Conservation (phyloP, 1,140 invertebrate genomes). For the Panulirus ornatus region DNA sequence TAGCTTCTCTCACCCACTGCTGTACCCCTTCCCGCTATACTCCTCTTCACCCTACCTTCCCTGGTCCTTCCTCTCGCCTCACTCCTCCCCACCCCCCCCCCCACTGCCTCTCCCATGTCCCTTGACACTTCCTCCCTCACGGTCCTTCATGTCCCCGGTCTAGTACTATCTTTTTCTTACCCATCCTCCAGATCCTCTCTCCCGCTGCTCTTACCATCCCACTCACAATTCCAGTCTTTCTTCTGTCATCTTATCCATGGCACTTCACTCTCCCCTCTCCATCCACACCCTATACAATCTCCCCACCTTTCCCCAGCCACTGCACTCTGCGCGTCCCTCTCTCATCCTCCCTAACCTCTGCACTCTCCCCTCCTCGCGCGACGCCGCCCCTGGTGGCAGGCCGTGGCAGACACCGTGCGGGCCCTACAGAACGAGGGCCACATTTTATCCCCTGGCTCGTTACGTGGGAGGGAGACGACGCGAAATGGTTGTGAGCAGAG, state of each 20-base stretch:
- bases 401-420: background rate
- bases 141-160: background rate
- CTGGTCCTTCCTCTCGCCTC: background rate
- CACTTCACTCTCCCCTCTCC: too few species aligned
- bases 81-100: background rate
- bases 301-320: too few species aligned
- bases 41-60: background rate
- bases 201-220: background rate
- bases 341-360: background rate
- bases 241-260: background rate
- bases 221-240: background rate
- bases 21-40: background rate
- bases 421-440: background rate
- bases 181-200: background rate
- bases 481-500: background rate
- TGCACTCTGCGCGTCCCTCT: background rate
- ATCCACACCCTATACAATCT: too few species aligned
- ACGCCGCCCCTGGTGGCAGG: background rate
- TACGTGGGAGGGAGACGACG: background rate
- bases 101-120: background rate
- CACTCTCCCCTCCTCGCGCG: background rate
- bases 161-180: background rate
- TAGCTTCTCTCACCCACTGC: background rate
- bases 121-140: background rate
- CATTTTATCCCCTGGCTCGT: background rate